Percentiles rank a stretch among this genome's conserved stretches.
phyloP scores from a whole-genome alignment of 2,888 invertebrate species.

The Ophioninae sp. region DNA sequence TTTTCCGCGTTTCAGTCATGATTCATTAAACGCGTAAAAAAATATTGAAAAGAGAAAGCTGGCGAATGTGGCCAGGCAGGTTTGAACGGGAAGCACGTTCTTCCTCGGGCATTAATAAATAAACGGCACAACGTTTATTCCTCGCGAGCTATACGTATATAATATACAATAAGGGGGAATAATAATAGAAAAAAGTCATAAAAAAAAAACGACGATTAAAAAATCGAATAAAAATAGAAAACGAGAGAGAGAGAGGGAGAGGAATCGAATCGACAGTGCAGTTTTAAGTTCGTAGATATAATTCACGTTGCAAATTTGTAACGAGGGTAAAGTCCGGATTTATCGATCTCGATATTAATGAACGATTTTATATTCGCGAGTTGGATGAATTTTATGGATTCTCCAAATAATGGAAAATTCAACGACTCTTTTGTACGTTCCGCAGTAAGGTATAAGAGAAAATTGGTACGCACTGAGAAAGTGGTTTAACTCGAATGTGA shows the following conservation, averaged over 20 bases:
- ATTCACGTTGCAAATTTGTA: constrained; percentile 1
- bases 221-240: too few species aligned
- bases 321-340: constrained; percentile 1
- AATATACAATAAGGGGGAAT: constrained; percentile 2
- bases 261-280: constrained; percentile 10
- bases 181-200: not conserved
- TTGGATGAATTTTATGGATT: not conserved
- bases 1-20: constrained; percentile 15
- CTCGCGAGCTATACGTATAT: not conserved
- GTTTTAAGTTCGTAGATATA: not conserved
- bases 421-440: constrained; percentile 1
- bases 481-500: not conserved
- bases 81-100: constrained; percentile 47
- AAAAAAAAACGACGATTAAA: too few species aligned
- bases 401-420: not conserved
- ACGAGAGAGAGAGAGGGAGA: too few species aligned
- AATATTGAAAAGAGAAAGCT: constrained; percentile 51
- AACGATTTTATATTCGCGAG: not conserved
- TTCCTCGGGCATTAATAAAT: constrained; percentile 45
- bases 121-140: constrained; percentile 37
- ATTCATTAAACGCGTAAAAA: constrained; percentile 19
- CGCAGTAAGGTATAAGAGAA: too few species aligned
- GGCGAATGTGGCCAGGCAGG: constrained; percentile 2
- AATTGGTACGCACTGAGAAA: constrained; percentile 1
- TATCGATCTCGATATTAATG: not conserved